phyloP scores from a whole-genome alignment of 2,888 invertebrate genomes.

The Augochlorella aurata region DNA sequence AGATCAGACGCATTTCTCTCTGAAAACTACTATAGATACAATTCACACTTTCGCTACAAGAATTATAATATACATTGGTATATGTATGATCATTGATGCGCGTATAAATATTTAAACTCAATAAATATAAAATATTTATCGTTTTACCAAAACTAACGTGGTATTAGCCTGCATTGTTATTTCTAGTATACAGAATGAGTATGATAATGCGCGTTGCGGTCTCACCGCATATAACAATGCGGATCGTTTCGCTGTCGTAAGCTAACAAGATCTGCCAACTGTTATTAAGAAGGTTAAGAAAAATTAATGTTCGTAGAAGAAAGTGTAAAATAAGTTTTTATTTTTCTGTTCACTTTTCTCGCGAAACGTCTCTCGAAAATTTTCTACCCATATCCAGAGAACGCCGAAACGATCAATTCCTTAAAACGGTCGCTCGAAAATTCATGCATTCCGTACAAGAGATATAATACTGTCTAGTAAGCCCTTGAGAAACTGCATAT shows the following conservation, averaged over 20 bases:
- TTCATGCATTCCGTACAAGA: background rate
- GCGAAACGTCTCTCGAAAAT: background rate
- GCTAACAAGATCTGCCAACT: background rate
- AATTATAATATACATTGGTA: background rate
- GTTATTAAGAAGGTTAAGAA: background rate
- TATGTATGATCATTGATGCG: background rate
- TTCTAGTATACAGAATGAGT: background rate
- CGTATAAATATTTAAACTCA: background rate
- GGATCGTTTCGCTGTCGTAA: background rate
- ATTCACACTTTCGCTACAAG: background rate
- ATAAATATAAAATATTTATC: background rate
- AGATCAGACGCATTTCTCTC: background rate
- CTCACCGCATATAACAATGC: background rate
- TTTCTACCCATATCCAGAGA: background rate
- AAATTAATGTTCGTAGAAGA: background rate
- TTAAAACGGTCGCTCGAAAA: background rate
- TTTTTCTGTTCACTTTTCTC: background rate
- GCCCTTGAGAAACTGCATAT: conserved; percentile 5
- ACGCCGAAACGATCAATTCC: background rate
- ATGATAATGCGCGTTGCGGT: background rate
- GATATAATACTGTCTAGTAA: background rate
- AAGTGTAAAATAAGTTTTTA: background rate
- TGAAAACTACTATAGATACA: background rate
- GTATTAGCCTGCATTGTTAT: background rate
- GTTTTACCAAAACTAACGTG: background rate